A percentile compares a stretch with the other conserved stretches of the same genome.
phyloP scores from a whole-genome alignment of 2,888 invertebrate species.

The Macropis europaea region DNA sequence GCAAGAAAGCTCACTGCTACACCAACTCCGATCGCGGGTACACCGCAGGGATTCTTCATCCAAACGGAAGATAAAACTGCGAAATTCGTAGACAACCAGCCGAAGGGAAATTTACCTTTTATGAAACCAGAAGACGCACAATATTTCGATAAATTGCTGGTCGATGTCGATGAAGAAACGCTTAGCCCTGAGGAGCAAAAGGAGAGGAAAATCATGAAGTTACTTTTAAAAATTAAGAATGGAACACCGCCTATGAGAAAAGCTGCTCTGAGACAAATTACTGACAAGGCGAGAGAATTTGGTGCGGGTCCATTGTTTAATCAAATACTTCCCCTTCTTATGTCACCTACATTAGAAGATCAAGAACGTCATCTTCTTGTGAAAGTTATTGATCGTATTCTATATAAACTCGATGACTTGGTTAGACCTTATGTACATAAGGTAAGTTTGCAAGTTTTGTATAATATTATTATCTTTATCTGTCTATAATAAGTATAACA shows the following conservation, averaged over 20 bases:
- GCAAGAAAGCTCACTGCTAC: slow-evolving; percentile 98
- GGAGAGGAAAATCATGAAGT: slow-evolving; percentile 99
- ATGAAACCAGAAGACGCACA: slow-evolving; percentile 99
- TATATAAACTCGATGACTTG: slow-evolving; percentile 98
- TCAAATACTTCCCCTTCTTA: slow-evolving; percentile 98
- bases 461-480: not conserved
- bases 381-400: slow-evolving; percentile 98
- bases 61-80: slow-evolving; percentile 93
- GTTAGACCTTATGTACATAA: slow-evolving; percentile 99
- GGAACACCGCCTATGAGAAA: slow-evolving; percentile 99
- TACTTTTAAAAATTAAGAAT: slow-evolving; percentile 98
- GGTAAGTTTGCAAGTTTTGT: slow-evolving; percentile 77
- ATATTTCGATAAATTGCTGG: slow-evolving; percentile 98
- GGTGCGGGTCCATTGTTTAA: slow-evolving; percentile 99
- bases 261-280: slow-evolving; percentile 97
- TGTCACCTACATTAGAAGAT: slow-evolving; percentile 99
- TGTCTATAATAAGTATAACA: slow-evolving; percentile 5
- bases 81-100: slow-evolving; percentile 97
- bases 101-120: slow-evolving; percentile 98
- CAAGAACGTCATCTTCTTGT: slow-evolving; percentile 99
- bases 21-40: slow-evolving; percentile 97
- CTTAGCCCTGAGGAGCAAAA: slow-evolving; percentile 98
- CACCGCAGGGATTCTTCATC: slow-evolving; percentile 96
- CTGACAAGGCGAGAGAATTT: slow-evolving; percentile 98
- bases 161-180: slow-evolving; percentile 98